Evolutionary conservation across 2,888 invertebrate genomes (phyloP), one percentile per base, ranked within the genome.

Genomic region (Eupithecia abbreviata): DNA sequence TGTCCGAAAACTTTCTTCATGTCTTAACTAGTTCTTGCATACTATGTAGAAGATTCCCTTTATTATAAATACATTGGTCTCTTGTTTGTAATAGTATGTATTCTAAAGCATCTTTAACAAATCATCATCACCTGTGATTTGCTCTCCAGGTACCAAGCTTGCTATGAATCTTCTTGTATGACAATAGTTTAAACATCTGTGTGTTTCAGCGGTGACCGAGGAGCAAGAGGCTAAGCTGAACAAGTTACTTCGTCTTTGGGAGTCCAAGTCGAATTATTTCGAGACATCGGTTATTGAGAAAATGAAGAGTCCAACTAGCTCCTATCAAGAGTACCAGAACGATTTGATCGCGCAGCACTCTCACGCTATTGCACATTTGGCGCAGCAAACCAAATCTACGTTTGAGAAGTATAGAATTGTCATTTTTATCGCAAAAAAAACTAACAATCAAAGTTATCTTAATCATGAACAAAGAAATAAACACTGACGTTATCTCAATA

Each of bases 171-270:
- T 82, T 89, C 90, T 89, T 84, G 81, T 89, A 89, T 83, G 93
- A 91, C 94, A 93, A 88, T 89, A 83, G 79, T 90, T 92, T 93
- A 88, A 94, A 89, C 80, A 81, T 91, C 90, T 89, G 86, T 86
- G 91, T 92, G 95, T 96, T 92, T 93, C 95, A 96, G 97, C 97
- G 83, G 97, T 98, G 62, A 97, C 96, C 30, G 98, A 98, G 77
- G 99, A 99, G 75, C 98, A 99, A 94, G 97, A 98, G 87, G 96
- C 96, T 84, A 99, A 99, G 95, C 95, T 99, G 80, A 98, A 98
- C 89, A 99, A 99, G 96, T 95, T 99, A 84, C 96, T 99, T 80
- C 98, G 98, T 81, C 96, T 99, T 68, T 99, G 99, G 99, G 99
- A 99, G 94, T 98, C 98, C 82, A 99, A 99, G 95, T 97, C 97